A percentile compares a stretch with the other conserved stretches of the same genome.
These are phyloP conservation scores for Eilema caniola DNA, from an alignment of 2,888 invertebrate species.

Conservation along the genomic window DNA sequence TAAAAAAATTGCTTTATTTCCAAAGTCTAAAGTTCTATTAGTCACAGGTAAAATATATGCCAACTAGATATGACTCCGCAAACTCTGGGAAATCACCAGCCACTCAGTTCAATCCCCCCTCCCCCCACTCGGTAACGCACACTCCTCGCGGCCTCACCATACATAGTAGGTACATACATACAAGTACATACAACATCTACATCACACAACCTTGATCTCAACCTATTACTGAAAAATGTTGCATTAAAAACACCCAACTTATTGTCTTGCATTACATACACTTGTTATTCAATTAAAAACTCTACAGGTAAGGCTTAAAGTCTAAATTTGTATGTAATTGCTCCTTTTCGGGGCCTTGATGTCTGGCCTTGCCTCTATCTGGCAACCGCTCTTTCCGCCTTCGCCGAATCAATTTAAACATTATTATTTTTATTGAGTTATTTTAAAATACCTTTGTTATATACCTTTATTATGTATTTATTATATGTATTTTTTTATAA, in stretches of 20 bases:
- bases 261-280: conserved; percentile 73
- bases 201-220: conserved; percentile 80
- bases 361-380: conserved; percentile 82
- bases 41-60: conserved; percentile 29
- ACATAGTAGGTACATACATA: conserved; percentile 35
- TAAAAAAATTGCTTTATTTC: too few species aligned
- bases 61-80: conserved; percentile 32
- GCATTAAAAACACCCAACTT: conserved; percentile 80
- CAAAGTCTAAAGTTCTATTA: conserved; percentile 14
- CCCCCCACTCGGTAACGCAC: conserved; percentile 22
- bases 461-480: conserved; percentile 20
- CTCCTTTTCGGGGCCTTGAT: conserved; percentile 74
- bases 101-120: conserved; percentile 25
- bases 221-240: conserved; percentile 84
- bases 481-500: conserved; percentile 15
- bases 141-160: conserved; percentile 46
- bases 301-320: conserved; percentile 56
- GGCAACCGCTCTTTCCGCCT: conserved; percentile 86
- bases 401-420: conserved; percentile 83
- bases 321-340: conserved; percentile 55
- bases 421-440: conserved; percentile 74
- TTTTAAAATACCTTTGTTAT: conserved; percentile 55
- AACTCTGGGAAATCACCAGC: conserved; percentile 27
- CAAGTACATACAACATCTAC: conserved; percentile 48
- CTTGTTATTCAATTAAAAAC: conserved; percentile 52